These are phyloP conservation scores for Volucella bombylans DNA, from an alignment of 2,888 invertebrate genomes.

Conservation along the genomic window DNA sequence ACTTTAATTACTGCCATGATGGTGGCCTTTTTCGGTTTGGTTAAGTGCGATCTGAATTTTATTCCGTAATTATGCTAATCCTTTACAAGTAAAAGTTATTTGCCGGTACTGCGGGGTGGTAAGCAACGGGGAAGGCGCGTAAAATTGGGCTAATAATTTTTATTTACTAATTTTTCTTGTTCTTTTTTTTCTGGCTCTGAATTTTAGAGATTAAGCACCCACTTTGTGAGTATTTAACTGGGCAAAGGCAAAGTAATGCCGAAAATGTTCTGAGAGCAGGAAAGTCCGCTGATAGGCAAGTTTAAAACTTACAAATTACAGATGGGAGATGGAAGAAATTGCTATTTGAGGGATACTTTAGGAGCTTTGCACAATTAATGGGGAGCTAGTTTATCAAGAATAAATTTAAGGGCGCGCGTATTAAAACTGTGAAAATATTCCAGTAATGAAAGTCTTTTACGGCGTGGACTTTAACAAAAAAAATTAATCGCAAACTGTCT, in stretches of 20 bases:
- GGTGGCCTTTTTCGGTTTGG: conserved; percentile 43
- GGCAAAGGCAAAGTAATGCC: conserved; percentile 31
- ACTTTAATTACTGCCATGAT: neutral
- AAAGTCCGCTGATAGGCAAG: conserved; percentile 46
- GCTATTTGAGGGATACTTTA: conserved; percentile 26
- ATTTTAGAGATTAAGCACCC: conserved; percentile 8
- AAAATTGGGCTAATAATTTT: conserved; percentile 53
- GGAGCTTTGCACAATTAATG: conserved; percentile 36
- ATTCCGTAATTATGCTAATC: conserved; percentile 72
- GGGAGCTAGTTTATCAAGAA: conserved; percentile 46
- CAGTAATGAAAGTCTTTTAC: conserved; percentile 7
- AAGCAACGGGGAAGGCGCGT: neutral
- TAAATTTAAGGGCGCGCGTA: neutral
- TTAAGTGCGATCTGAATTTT: conserved; percentile 68
- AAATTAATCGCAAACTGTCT: neutral
- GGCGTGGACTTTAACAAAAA: neutral
- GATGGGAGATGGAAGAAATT: conserved; percentile 2
- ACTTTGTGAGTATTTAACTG: conserved; percentile 35
- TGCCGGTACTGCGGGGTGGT: conserved; percentile 10
- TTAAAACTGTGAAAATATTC: neutral
- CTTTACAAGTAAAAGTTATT: conserved; percentile 55
- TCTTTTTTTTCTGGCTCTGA: conserved; percentile 4
- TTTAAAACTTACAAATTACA: conserved; percentile 48
- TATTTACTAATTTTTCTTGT: neutral
- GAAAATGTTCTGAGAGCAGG: conserved; percentile 37